A percentile compares a stretch with the other conserved stretches of the same genome.
Conservation (phyloP, 1,140 invertebrate species). For the Dendroctonus valens region DNA sequence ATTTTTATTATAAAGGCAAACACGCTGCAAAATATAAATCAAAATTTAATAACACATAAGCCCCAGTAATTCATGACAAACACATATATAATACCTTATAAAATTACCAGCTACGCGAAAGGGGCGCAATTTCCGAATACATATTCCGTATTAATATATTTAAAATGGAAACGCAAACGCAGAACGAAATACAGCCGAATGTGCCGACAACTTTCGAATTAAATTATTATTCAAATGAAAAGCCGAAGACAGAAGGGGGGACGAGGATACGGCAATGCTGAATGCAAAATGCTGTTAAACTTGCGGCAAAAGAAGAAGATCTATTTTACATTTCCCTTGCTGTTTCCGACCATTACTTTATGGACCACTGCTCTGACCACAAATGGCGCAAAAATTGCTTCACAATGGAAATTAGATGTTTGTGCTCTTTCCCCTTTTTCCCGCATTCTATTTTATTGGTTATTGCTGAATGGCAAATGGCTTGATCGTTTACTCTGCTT, state of each 20-base stretch:
- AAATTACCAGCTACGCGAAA: constrained; percentile 18
- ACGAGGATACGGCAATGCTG: constrained; percentile 29
- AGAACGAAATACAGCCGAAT: constrained; percentile 37
- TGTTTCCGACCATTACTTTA: constrained; percentile 40
- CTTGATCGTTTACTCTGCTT: too few relatives aligned
- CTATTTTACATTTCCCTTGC: constrained; percentile 39
- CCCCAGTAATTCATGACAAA: constrained; percentile 22
- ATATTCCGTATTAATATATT: constrained; percentile 42
- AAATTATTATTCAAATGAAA: constrained; percentile 46
- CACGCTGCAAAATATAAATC: constrained; percentile 20
- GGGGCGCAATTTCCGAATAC: constrained; percentile 31
- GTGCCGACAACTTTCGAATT: constrained; percentile 43
- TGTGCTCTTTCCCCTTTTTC: constrained; percentile 12
- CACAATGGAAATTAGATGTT: constrained; percentile 28
- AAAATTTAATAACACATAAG: constrained; percentile 24
- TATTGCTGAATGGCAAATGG: background rate
- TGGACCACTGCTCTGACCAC: constrained; percentile 40
- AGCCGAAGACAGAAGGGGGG: constrained; percentile 23
- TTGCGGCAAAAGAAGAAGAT: constrained; percentile 18
- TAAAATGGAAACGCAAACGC: constrained; percentile 43
- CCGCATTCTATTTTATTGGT: constrained; percentile 10
- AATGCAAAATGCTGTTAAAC: constrained; percentile 1
- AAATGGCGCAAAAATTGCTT: constrained; percentile 20
- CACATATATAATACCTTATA: constrained; percentile 27
- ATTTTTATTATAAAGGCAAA: constrained; percentile 4